These are phyloP conservation scores for Sapayoa aenigma DNA, from an alignment of 2,113 vertebrate species.

Conservation along the genomic window DNA sequence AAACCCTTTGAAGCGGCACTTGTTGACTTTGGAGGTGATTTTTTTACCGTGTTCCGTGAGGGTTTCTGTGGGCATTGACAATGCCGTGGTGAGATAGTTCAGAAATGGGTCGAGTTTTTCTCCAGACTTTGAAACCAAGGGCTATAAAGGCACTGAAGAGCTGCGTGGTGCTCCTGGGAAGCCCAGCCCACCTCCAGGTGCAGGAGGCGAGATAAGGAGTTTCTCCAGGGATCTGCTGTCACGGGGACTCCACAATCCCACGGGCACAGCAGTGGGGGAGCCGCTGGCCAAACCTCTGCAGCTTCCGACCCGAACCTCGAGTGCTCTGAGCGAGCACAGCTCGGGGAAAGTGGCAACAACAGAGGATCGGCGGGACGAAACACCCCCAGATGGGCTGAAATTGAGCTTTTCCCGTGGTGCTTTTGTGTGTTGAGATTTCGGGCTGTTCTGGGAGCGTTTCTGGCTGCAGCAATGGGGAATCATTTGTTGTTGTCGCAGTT, in stretches of 20 bases:
- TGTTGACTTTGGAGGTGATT: not conserved
- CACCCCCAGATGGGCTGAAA: not conserved
- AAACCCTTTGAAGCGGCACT: not conserved
- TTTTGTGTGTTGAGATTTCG: not conserved
- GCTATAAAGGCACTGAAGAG: not conserved
- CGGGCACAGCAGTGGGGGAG: fast-evolving
- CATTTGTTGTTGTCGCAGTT: not conserved
- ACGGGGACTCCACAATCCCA: not conserved
- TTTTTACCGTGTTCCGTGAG: not conserved
- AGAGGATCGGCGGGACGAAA: not conserved
- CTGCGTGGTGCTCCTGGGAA: not conserved
- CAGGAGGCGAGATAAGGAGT: not conserved
- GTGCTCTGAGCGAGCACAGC: not conserved
- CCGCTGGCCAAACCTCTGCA: not conserved
- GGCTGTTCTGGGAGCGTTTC: not conserved
- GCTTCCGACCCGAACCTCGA: not conserved
- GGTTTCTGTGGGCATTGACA: not conserved
- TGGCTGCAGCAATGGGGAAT: not conserved
- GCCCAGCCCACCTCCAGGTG: not conserved
- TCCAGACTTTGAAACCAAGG: not conserved
- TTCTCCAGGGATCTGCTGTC: not conserved
- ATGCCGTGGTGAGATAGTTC: not conserved
- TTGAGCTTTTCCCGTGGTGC: not conserved
- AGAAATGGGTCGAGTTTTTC: not conserved
- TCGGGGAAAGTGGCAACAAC: not conserved